These are phyloP conservation scores for Oscheius sp. DNA, from an alignment of 2,888 invertebrate species.

Conservation along the genomic window DNA sequence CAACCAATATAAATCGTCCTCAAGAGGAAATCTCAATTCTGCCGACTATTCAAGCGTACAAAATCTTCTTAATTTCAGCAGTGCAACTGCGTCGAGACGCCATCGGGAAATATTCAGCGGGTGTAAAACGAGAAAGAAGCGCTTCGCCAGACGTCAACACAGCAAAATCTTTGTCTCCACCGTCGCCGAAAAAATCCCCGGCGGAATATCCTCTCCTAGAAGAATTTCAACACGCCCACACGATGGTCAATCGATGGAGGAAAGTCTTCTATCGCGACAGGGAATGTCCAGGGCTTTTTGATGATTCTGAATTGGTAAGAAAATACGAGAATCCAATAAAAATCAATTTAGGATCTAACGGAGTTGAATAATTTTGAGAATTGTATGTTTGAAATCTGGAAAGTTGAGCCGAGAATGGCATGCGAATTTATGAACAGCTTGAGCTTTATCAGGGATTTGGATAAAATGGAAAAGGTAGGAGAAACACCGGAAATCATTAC, in stretches of 20 bases:
- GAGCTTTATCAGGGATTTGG: slow-evolving; percentile 35
- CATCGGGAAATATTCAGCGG: slow-evolving; percentile 66
- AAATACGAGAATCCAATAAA: neutral
- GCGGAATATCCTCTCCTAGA: slow-evolving; percentile 19
- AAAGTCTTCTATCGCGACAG: slow-evolving; percentile 13
- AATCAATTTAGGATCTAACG: slow-evolving; percentile 32
- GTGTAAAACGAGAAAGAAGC: slow-evolving; percentile 54
- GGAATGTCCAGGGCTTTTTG: neutral
- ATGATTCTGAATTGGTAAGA: slow-evolving; percentile 11
- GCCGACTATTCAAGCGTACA: neutral
- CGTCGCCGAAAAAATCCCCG: slow-evolving; percentile 15
- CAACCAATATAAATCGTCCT: neutral
- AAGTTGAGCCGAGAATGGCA: slow-evolving; percentile 65
- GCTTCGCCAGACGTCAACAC: neutral
- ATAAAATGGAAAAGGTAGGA: slow-evolving; percentile 11
- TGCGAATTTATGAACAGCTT: slow-evolving; percentile 61
- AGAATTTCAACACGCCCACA: slow-evolving; percentile 14
- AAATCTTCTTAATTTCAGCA: slow-evolving; percentile 42
- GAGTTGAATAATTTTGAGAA: slow-evolving; percentile 65
- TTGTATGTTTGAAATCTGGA: slow-evolving; percentile 69
- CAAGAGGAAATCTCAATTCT: too few species aligned
- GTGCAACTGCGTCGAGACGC: slow-evolving; percentile 70
- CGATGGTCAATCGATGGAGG: slow-evolving; percentile 9
- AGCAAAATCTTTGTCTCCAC: slow-evolving; percentile 7
- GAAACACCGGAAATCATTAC: neutral